These are phyloP conservation scores for Synchiropus splendidus DNA, from an alignment of 2,113 vertebrate species.

Conservation along the genomic window DNA sequence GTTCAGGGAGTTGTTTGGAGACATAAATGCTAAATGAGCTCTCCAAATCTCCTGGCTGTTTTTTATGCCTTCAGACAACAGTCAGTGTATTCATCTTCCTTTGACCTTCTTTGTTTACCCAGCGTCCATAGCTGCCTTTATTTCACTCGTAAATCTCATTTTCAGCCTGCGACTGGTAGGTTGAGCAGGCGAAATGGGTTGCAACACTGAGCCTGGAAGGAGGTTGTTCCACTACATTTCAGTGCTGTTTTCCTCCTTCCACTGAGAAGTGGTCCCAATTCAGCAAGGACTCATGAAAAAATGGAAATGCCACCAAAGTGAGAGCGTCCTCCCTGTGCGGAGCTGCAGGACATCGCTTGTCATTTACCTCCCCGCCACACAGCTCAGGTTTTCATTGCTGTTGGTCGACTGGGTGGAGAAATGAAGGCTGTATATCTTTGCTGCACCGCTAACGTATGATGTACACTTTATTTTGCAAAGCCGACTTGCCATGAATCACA, in stretches of 20 bases:
- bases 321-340: not conserved
- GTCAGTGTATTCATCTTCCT: constrained; percentile 30
- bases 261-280: constrained; percentile 25
- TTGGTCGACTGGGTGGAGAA: too few species aligned
- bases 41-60: not conserved
- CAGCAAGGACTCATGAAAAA: constrained; percentile 4
- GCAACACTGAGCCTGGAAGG: constrained; percentile 38
- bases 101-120: constrained; percentile 42
- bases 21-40: constrained; percentile 1
- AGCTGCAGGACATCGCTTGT: constrained; percentile 7
- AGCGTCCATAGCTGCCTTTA: constrained; percentile 35
- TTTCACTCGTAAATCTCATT: constrained; percentile 55
- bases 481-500: too few species aligned
- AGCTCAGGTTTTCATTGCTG: too few species aligned
- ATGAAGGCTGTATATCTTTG: too few species aligned
- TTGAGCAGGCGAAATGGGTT: constrained; percentile 52
- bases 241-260: constrained; percentile 36
- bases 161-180: constrained; percentile 45
- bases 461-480: too few species aligned
- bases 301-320: not conserved
- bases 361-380: constrained; percentile 1
- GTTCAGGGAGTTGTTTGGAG: constrained; percentile 3
- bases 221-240: constrained; percentile 66
- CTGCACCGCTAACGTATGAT: too few species aligned
- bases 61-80: constrained; percentile 7